phyloP scores from a whole-genome alignment of 2,888 invertebrate genomes.

The Campaea margaritaria region DNA sequence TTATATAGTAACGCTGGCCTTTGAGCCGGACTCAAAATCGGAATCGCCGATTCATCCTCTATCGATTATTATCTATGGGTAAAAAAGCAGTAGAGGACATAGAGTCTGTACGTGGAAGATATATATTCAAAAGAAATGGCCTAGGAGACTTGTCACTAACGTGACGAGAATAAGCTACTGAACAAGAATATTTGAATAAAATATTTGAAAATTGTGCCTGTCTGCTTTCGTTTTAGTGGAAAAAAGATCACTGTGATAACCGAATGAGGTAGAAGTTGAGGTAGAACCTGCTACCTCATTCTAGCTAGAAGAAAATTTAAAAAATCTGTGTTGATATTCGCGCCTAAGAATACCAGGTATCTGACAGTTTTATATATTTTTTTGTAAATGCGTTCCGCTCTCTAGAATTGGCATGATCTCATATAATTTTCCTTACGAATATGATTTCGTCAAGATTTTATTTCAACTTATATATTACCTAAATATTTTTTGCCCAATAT shows the following conservation, averaged over 20 bases:
- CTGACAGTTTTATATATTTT: conserved; percentile 37
- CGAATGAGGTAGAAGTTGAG: too few relatives aligned
- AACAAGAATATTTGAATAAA: too few relatives aligned
- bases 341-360: conserved; percentile 36
- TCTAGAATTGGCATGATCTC: conserved; percentile 17
- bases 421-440: conserved; percentile 9
- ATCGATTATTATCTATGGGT: conserved; percentile 53
- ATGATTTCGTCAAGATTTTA: conserved; percentile 8
- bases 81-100: too few relatives aligned
- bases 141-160: too few relatives aligned
- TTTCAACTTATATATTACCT: conserved; percentile 12
- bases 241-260: too few relatives aligned
- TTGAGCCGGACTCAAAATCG: conserved; percentile 57
- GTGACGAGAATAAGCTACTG: too few relatives aligned
- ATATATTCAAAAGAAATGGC: too few relatives aligned
- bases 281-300: too few relatives aligned
- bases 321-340: conserved; percentile 36
- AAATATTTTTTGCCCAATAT: conserved; percentile 9
- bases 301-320: conserved; percentile 33
- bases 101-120: too few relatives aligned
- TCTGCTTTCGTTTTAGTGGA: too few relatives aligned
- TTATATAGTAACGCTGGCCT: conserved; percentile 73
- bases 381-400: conserved; percentile 33
- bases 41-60: conserved; percentile 59
- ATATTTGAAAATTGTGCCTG: too few relatives aligned